A percentile compares a stretch with the other conserved stretches of the same genome.
Evolutionary conservation across 1,140 invertebrate genomes (phyloP).

Genomic region (Drosophila gunungcola): DNA sequence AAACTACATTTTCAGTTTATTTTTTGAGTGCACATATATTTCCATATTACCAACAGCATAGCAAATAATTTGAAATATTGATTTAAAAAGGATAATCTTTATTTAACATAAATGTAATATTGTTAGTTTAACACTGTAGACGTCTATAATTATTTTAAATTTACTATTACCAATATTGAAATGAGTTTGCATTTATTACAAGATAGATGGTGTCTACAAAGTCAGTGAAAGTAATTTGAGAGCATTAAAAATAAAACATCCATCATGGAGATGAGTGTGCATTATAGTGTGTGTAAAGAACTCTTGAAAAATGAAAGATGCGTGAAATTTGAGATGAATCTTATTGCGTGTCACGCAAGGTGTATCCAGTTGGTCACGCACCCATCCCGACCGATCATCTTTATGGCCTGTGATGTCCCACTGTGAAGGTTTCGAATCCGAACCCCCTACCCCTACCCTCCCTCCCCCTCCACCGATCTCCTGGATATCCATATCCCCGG

Average conservation of each 20-base stretch:
- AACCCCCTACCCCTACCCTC: no score
- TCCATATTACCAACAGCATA: no score
- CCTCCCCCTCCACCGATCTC: not conserved
- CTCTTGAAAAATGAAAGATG: constrained; percentile 15
- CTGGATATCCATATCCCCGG: not conserved
- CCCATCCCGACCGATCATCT: constrained; percentile 21
- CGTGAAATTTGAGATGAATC: constrained; percentile 19
- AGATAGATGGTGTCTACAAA: not conserved
- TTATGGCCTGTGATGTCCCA: constrained; percentile 27
- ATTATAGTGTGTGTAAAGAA: not conserved
- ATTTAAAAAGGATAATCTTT: no score
- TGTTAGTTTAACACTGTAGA: no score
- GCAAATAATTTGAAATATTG: no score
- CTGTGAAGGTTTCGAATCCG: constrained; percentile 18
- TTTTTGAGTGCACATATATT: no score
- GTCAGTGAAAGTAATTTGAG: constrained; percentile 5
- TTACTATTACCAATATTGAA: not conserved
- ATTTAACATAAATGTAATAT: not conserved
- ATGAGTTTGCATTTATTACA: not conserved
- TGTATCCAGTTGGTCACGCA: constrained; percentile 33
- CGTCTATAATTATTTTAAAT: no score
- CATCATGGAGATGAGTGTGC: constrained; percentile 9
- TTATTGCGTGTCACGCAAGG: constrained; percentile 26
- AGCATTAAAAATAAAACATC: not conserved
- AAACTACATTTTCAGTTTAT: no score